A percentile compares a stretch with the other conserved stretches of the same genome.
Conservation (phyloP, 1,140 invertebrate species). For the Nephila pilipes region DNA sequence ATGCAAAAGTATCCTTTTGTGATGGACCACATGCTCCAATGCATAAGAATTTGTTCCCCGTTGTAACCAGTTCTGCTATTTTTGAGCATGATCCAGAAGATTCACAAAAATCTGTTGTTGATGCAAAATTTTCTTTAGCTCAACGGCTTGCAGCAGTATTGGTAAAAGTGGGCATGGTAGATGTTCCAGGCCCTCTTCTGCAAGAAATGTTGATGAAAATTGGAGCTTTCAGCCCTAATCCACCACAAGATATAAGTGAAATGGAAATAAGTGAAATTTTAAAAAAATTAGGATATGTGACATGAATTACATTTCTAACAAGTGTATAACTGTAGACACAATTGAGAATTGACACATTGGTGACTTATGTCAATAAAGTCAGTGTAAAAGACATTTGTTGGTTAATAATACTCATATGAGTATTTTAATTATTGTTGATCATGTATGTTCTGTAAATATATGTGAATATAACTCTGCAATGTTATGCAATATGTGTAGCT, state of each 20-base stretch:
- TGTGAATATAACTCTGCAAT: too few relatives aligned
- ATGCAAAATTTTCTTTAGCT: conserved; percentile 59
- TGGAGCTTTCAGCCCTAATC: conserved; percentile 64
- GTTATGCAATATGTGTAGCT: too few relatives aligned
- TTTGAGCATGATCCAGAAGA: background rate
- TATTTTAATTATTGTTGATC: too few relatives aligned
- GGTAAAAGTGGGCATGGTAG: conserved; percentile 67
- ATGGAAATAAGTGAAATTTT: conserved; percentile 49
- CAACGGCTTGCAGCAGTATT: conserved; percentile 68
- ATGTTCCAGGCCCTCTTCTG: conserved; percentile 69
- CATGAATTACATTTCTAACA: too few relatives aligned
- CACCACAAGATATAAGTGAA: conserved; percentile 70
- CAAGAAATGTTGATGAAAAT: conserved; percentile 73
- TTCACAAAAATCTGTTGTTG: conserved; percentile 1
- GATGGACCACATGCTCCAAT: background rate
- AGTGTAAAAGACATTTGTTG: too few relatives aligned
- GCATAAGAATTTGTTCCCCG: conserved; percentile 57
- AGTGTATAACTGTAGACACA: too few relatives aligned
- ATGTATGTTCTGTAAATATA: too few relatives aligned
- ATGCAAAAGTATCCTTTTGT: conserved; percentile 66
- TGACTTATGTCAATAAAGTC: too few relatives aligned
- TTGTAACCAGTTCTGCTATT: conserved; percentile 3
- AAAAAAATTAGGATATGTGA: conserved; percentile 18
- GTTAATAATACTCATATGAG: too few relatives aligned
- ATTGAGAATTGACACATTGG: too few relatives aligned